phyloP scores from a whole-genome alignment of 2,113 vertebrate genomes.

The Hyperoodon ampullatus region DNA sequence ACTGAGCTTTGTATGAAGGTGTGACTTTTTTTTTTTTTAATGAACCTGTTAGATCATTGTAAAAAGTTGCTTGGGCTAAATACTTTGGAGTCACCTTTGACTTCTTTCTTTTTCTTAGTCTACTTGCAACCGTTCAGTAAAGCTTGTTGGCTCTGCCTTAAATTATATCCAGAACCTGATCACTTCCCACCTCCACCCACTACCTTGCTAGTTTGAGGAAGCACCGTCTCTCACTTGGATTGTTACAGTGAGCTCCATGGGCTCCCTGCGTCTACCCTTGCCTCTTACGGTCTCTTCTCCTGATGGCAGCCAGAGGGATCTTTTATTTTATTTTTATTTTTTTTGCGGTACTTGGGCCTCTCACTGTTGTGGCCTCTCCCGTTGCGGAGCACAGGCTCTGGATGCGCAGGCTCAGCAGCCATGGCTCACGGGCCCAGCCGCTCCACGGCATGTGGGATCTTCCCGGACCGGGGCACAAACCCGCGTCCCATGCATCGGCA shows the following conservation, averaged over 20 bases:
- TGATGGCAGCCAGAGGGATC: background rate
- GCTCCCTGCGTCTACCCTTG: background rate
- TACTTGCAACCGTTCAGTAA: background rate
- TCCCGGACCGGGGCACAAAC: too few relatives aligned
- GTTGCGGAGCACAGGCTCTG: too few relatives aligned
- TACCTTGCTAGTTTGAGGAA: background rate
- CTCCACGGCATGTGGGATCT: too few relatives aligned
- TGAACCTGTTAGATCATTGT: background rate
- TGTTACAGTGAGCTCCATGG: background rate
- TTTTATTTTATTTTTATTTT: background rate
- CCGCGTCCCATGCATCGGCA: too few relatives aligned
- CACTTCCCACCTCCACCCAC: background rate
- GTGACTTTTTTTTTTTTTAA: background rate
- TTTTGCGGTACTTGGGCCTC: too few relatives aligned
- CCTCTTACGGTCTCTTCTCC: background rate
- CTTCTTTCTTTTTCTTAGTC: background rate
- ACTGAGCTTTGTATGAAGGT: background rate
- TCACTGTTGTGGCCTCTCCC: too few relatives aligned
- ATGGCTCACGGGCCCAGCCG: too few relatives aligned
- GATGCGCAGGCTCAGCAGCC: too few relatives aligned
- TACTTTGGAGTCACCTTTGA: background rate
- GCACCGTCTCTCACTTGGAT: background rate
- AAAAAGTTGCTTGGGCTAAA: background rate
- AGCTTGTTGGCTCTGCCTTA: background rate
- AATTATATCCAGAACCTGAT: background rate